These are phyloP conservation scores for Lophura swinhoii DNA, from an alignment of 2,797 vertebrate species.

Conservation along the genomic window DNA sequence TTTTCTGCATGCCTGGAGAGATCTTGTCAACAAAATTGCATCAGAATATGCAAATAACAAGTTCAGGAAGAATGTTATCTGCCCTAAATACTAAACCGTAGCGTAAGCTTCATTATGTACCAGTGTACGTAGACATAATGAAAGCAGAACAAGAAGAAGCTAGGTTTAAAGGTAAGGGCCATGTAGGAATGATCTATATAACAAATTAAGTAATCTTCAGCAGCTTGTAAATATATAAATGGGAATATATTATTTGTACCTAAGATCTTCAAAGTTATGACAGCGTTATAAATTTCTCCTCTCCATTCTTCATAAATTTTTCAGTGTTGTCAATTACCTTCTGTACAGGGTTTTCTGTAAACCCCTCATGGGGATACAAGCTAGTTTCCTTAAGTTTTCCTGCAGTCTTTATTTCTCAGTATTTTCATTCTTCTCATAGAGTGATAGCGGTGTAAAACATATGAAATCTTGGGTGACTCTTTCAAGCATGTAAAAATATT, in stretches of 20 bases:
- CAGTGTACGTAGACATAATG: neutral
- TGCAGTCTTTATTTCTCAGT: neutral
- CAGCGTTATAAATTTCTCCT: neutral
- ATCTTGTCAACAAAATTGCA: constrained; percentile 42
- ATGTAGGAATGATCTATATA: neutral
- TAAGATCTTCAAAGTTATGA: neutral
- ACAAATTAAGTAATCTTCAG: neutral
- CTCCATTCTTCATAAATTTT: neutral
- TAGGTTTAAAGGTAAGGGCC: neutral
- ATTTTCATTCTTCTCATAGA: neutral
- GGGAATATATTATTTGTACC: neutral
- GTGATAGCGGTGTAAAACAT: neutral
- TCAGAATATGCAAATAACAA: constrained; percentile 23
- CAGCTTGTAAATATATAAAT: neutral
- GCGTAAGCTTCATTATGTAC: neutral
- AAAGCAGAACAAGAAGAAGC: neutral
- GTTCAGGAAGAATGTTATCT: constrained; percentile 12
- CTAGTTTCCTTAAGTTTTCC: neutral
- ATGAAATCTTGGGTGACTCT: neutral
- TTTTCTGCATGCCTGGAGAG: neutral
- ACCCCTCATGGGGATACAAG: rapidly evolving
- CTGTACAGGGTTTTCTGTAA: neutral
- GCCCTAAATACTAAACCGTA: neutral
- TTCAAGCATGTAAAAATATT: neutral
- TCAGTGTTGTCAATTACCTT: neutral